Conservation (phyloP, 2,888 invertebrate species). For the Pseudococcus viburni region DNA sequence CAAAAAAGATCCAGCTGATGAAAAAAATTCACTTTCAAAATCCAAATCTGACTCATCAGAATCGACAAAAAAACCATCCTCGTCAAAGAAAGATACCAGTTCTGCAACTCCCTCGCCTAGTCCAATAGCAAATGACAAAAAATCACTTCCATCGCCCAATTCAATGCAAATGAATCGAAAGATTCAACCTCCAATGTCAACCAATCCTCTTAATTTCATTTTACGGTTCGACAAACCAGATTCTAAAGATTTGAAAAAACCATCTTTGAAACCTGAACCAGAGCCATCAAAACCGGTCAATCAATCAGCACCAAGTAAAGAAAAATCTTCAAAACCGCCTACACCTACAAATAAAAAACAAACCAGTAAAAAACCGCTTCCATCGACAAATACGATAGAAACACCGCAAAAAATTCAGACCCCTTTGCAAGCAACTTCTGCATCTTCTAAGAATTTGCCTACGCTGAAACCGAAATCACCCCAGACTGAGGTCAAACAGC, state of each 20-base stretch:
- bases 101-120: background rate
- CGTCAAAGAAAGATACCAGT: background rate
- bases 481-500: background rate
- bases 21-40: background rate
- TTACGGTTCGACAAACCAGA: background rate
- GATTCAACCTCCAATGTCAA: background rate
- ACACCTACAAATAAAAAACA: too few relatives aligned
- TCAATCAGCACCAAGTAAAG: background rate
- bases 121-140: background rate
- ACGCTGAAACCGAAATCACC: background rate
- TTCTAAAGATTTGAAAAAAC: background rate
- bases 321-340: background rate
- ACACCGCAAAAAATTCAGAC: background rate
- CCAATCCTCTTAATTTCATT: background rate
- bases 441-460: background rate
- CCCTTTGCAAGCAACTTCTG: background rate
- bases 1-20: background rate
- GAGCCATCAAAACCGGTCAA: background rate
- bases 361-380: too few relatives aligned
- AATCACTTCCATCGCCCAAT: background rate
- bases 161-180: background rate
- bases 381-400: background rate
- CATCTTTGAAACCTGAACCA: background rate
- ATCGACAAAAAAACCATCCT: background rate
- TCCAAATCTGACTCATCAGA: background rate